Evolutionary conservation across 1,140 invertebrate species (phyloP).

Genomic region (Elymnias hypermnestra): DNA sequence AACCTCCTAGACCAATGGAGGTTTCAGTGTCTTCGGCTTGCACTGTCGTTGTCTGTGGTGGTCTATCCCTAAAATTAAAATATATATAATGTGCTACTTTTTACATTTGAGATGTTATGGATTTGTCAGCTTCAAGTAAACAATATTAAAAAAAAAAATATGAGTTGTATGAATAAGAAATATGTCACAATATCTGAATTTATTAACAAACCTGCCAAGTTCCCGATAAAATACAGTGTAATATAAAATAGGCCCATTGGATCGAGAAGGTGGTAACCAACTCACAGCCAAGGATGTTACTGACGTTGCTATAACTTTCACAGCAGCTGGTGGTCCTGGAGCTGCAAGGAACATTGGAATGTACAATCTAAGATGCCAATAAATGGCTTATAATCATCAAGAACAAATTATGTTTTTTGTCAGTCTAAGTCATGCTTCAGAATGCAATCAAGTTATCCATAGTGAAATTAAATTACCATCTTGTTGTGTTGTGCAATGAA

Average conservation of each 20-base stretch:
- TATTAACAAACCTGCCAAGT: constrained; percentile 70
- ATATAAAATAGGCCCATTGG: constrained; percentile 87
- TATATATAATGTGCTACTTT: background rate
- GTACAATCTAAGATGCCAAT: too few relatives aligned
- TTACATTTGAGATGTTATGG: too few relatives aligned
- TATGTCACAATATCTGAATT: too few relatives aligned
- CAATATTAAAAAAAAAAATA: too few relatives aligned
- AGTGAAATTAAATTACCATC: constrained; percentile 78
- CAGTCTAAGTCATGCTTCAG: too few relatives aligned
- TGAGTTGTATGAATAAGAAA: too few relatives aligned
- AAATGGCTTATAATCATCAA: too few relatives aligned
- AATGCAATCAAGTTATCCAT: too few relatives aligned
- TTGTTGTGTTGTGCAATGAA: constrained; percentile 89
- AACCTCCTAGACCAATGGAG: constrained; percentile 55
- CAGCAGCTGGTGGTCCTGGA: constrained; percentile 86
- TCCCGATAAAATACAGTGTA: constrained; percentile 90
- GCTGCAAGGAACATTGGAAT: constrained; percentile 72
- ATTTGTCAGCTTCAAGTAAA: too few relatives aligned
- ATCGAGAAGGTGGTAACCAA: constrained; percentile 87
- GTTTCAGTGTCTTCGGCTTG: constrained; percentile 52
- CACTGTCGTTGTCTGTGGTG: constrained; percentile 57
- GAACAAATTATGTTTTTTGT: too few relatives aligned
- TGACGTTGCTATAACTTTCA: constrained; percentile 88
- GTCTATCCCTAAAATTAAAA: constrained; percentile 42
- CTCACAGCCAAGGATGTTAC: constrained; percentile 87